Evolutionary conservation across 2,113 vertebrate species (phyloP), one percentile per base, ranked within the genome.

Genomic region (Chlamydotis undulata): DNA sequence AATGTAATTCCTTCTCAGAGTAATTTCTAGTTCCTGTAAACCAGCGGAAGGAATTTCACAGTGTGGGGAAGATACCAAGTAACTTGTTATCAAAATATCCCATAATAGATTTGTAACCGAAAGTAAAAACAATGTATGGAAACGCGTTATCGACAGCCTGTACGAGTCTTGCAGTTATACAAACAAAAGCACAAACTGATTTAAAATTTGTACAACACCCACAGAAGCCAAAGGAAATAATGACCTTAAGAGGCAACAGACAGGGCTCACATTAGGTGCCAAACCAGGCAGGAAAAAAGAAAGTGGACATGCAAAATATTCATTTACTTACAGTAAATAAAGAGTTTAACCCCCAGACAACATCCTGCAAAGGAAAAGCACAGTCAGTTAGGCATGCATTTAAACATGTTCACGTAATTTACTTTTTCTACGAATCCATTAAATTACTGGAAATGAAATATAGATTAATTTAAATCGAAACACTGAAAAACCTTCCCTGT

Each of bases 261-360:
- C 0, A 4, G 10, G 45, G 25, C 17, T 70, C 49, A 43, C 16
- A 10, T 47, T 13, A 65, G 8, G 23, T 22, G 55, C 49, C 15
- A 49, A 71, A 78, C 1, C 9, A 89, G 28, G 12, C 43, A 89
- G 17, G 23, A 13, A 60, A 70, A 67, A 83, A 76, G 5, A 4
- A 82, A 56, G 19, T 4, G 10, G 12, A 17, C 19, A 35, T 28
- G 24, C 6, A 87, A 89, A 52, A 80, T 31, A 83, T 39, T 74
- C 2, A 39, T 90, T 92, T 97, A 99, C 99, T 99, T 98, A 99
- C 99, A 86, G 99, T 99, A 98, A 99, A 99, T 97, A 99, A 98
- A 24, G 99, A 99, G 97, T 99, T 99, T 96, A 99, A 97, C 91
- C 99, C 99, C 99, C 99, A 99, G 67, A 99, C 99, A 63, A 99